Evolutionary conservation across 1,140 invertebrate species (phyloP).

Genomic region (Lerema accius): DNA sequence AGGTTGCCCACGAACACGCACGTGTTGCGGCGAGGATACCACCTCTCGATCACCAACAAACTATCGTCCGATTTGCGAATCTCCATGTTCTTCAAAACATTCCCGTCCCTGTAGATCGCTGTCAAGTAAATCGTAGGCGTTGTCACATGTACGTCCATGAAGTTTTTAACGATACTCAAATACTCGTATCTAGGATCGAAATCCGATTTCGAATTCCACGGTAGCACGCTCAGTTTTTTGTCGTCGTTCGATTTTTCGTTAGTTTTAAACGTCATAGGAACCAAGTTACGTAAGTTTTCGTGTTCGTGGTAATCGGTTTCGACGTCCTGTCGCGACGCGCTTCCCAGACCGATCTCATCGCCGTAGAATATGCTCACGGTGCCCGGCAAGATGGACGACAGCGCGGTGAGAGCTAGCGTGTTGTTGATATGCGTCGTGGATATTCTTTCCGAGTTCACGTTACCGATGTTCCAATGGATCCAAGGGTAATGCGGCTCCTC

Average conservation of each 20-base stretch:
- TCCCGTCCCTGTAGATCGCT: slow-evolving; percentile 85
- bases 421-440: slow-evolving; percentile 84
- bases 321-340: slow-evolving; percentile 75
- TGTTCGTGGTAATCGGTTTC: slow-evolving; percentile 85
- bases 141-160: slow-evolving; percentile 83
- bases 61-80: slow-evolving; percentile 85
- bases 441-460: slow-evolving; percentile 84
- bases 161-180: slow-evolving; percentile 79
- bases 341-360: slow-evolving; percentile 87
- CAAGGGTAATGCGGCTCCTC: slow-evolving; percentile 85
- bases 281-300: slow-evolving; percentile 85
- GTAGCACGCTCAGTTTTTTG: slow-evolving; percentile 80
- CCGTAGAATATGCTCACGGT: slow-evolving; percentile 92
- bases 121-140: slow-evolving; percentile 89
- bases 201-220: slow-evolving; percentile 84
- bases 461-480: slow-evolving; percentile 90
- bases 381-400: slow-evolving; percentile 90
- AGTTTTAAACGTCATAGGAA: slow-evolving; percentile 85
- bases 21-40: slow-evolving; percentile 89
- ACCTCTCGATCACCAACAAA: slow-evolving; percentile 88
- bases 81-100: slow-evolving; percentile 85
- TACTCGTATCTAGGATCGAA: slow-evolving; percentile 77
- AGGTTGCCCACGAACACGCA: slow-evolving; percentile 89
- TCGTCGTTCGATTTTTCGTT: slow-evolving; percentile 49
- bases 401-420: slow-evolving; percentile 85